Conservation (phyloP, 2,113 vertebrate genomes). For the Corvus cornix region DNA sequence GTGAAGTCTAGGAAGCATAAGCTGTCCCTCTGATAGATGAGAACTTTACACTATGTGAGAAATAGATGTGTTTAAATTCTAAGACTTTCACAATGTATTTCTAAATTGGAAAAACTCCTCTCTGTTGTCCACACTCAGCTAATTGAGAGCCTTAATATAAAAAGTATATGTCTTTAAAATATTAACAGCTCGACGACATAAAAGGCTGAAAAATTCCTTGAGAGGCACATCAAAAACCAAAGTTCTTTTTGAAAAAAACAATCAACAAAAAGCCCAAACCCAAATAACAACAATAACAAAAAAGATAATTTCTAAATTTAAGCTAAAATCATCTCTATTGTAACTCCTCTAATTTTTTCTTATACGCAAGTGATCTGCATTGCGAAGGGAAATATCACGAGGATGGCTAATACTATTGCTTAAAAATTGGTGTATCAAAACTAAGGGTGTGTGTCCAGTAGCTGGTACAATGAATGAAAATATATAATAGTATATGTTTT, state of each 20-base stretch:
- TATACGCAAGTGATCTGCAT: not conserved
- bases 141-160: not conserved
- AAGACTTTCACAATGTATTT: not conserved
- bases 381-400: not conserved
- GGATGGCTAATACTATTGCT: not conserved
- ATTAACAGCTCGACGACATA: not conserved
- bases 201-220: not conserved
- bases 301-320: not conserved
- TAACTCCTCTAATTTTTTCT: not conserved
- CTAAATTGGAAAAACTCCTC: not conserved
- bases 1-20: not conserved
- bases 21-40: not conserved
- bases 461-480: not conserved
- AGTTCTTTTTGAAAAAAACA: not conserved
- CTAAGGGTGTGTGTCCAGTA: not conserved
- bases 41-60: not conserved
- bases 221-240: not conserved
- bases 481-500: not conserved
- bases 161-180: not conserved
- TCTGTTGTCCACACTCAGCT: not conserved
- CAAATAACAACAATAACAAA: not conserved
- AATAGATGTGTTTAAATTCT: not conserved
- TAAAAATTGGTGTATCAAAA: not conserved
- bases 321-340: not conserved
- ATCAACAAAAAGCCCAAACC: accelerated